These are phyloP conservation scores for Eristalinus aeneus DNA, from an alignment of 2,888 invertebrate species.

Conservation along the genomic window DNA sequence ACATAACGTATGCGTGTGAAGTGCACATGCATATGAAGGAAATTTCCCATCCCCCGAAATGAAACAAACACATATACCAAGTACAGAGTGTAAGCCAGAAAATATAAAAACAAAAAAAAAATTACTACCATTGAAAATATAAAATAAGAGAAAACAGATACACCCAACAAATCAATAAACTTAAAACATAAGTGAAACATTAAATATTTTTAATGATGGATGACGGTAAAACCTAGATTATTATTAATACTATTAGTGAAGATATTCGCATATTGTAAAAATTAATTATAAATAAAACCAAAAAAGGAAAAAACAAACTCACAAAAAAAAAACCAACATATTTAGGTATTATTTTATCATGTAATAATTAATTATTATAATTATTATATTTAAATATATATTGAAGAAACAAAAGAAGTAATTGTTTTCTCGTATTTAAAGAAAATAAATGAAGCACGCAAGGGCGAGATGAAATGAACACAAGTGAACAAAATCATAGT, in stretches of 20 bases:
- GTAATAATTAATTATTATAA: constrained; percentile 68
- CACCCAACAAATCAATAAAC: constrained; percentile 55
- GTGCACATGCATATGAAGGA: not conserved
- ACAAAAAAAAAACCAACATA: constrained; percentile 21
- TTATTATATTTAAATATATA: constrained; percentile 66
- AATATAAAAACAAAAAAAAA: not conserved
- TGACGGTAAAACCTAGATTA: constrained; percentile 56
- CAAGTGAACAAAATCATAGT: constrained; percentile 60
- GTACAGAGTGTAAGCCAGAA: constrained; percentile 8
- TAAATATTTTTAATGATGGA: constrained; percentile 63
- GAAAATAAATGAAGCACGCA: not conserved
- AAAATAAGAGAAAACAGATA: constrained; percentile 2
- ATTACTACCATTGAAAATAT: not conserved
- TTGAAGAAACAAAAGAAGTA: constrained; percentile 34
- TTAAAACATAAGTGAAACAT: constrained; percentile 45
- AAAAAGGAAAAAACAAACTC: constrained; percentile 30
- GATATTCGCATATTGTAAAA: constrained; percentile 69
- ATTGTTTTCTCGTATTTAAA: constrained; percentile 66
- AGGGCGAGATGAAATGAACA: constrained; percentile 30
- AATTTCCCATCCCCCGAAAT: constrained; percentile 55
- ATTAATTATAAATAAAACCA: constrained; percentile 42
- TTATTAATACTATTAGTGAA: constrained; percentile 61
- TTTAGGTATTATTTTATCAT: constrained; percentile 72
- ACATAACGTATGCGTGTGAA: constrained; percentile 4
- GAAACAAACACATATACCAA: constrained; percentile 65